Base-by-base conservation (phyloP, 2,113 vertebrate species). In the Leiothrix lutea region DNA sequence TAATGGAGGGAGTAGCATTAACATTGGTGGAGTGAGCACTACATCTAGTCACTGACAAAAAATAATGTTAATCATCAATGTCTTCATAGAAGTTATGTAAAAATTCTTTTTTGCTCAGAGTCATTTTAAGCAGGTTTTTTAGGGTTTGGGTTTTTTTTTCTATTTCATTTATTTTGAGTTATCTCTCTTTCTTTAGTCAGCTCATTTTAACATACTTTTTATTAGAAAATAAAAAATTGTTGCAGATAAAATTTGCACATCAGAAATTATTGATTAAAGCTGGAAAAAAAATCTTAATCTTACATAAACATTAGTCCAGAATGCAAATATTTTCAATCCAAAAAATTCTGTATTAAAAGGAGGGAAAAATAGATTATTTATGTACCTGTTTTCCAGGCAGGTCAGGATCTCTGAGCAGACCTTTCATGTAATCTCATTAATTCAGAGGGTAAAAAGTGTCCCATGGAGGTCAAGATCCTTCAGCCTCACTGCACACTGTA, bases 91-190 rank as follows among this genome's bases (percentile, higher is more conserved):
- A 35, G 13, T 36, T 31, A 54, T 1, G 0, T 58, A 65, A 88
- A 82, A n/a, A 5, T 15, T 31, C 0, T 21, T 50, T 79, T 79
- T 93, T 61, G 3, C 8, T 73, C 17, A 36, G 11, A 80, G n/a
- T 69, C 5, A 28, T 57, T 44, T 64, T 62, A 23, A 35, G 3
- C 29, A 6, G 12, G 12, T 23, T 18, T 38, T 38, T 38, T 38
- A 38, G 36, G 36, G 8, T 47, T n/a, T 21, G 9, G 2, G 9
- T 2, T 29, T 33, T 2, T 2, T 26, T 74, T 70, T 8, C 2
- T 29, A 9, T 19, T 82, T 78, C 20, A 24, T 73, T 22, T 53
- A 14, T 53, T 80, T 36, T 47, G 23, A 64, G 11, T 65, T 58
- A 9, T 75, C 23, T 67, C 2, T 79, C 24, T 44, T 77, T 57